phyloP scores from a whole-genome alignment of 2,797 vertebrate species.

The Eleutherodactylus coqui region DNA sequence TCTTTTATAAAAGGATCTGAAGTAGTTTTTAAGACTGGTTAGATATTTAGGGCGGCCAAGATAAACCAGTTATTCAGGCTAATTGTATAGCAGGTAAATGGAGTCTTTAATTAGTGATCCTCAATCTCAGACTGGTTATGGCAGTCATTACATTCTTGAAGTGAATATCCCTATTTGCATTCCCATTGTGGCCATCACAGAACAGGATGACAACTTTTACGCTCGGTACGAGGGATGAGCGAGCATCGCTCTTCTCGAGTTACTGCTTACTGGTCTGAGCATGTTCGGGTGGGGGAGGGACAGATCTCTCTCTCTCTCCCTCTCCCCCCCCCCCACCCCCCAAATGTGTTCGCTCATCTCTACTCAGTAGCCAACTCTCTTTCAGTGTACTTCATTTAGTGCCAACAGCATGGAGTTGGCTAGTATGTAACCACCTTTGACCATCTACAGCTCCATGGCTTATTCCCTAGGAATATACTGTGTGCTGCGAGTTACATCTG shows the following conservation, averaged over 20 bases:
- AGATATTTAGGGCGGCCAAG: background rate
- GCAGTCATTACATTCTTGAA: background rate
- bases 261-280: too few species aligned
- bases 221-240: too few species aligned
- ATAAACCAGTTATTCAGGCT: constrained; percentile 32
- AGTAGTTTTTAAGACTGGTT: background rate
- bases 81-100: background rate
- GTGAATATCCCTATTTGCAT: background rate
- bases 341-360: too few species aligned
- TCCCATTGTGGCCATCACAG: background rate
- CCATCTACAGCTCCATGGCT: background rate
- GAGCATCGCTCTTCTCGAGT: too few species aligned
- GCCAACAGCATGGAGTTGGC: background rate
- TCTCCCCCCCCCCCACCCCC: too few species aligned
- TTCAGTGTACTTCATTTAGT: too few species aligned
- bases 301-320: too few species aligned
- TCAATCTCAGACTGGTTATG: background rate
- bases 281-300: too few species aligned
- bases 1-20: background rate
- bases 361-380: too few species aligned
- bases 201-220: too few species aligned
- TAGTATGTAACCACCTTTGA: background rate
- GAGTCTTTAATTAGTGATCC: constrained; percentile 13
- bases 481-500: background rate
- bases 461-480: background rate